A percentile compares a stretch with the other conserved stretches of the same genome.
phyloP scores from a whole-genome alignment of 2,797 vertebrate genomes.

The Varecia variegata region DNA sequence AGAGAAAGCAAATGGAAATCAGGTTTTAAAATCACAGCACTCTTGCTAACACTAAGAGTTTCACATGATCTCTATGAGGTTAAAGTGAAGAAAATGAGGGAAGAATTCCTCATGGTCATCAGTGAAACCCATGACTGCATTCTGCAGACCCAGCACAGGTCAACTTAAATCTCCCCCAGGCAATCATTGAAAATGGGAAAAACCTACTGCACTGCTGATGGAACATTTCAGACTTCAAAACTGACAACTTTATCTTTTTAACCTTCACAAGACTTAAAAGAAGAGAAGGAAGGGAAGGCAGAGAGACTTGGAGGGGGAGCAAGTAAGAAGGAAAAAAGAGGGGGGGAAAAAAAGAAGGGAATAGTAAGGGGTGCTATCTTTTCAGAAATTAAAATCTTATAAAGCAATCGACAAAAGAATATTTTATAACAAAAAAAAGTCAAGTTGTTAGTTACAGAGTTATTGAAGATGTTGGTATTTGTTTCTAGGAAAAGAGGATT shows the following conservation, averaged over 20 bases:
- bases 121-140: not conserved
- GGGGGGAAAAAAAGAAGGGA: not conserved
- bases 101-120: not conserved
- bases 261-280: not conserved
- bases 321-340: not conserved
- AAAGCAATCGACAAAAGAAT: constrained; percentile 11
- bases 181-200: not conserved
- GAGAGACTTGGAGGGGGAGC: not conserved
- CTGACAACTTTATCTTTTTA: not conserved
- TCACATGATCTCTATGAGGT: not conserved
- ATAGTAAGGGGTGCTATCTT: not conserved
- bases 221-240: not conserved
- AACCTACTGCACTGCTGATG: not conserved
- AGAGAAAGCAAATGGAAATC: not conserved
- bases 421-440: not conserved
- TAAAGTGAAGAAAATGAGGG: constrained; percentile 20
- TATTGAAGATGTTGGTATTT: constrained; percentile 32
- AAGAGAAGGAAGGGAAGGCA: not conserved
- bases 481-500: not conserved
- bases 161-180: not conserved
- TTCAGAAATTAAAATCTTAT: constrained; percentile 14
- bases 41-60: constrained; percentile 30
- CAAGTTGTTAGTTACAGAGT: not conserved
- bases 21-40: not conserved
- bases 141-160: not conserved